phyloP scores from a whole-genome alignment of 2,888 invertebrate genomes.

The Amphipyra tragopoginis region DNA sequence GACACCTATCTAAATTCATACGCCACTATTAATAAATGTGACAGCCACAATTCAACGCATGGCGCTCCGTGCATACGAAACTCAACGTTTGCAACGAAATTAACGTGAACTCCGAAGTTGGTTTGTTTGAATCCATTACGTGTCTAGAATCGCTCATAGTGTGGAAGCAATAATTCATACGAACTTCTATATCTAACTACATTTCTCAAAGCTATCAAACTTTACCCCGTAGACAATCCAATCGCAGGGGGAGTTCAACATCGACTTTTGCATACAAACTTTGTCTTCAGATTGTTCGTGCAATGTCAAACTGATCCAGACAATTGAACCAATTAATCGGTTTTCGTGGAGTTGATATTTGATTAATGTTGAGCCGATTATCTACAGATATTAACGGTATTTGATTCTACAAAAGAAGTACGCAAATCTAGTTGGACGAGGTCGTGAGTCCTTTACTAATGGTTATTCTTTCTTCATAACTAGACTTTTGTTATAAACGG shows the following conservation, averaged over 20 bases:
- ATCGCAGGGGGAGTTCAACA: conserved; percentile 77
- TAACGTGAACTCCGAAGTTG: conserved; percentile 49
- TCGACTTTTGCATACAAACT: conserved; percentile 86
- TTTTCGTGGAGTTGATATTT: conserved; percentile 70
- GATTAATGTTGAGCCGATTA: conserved; percentile 66
- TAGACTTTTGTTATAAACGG: conserved; percentile 12
- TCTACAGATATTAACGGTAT: conserved; percentile 39
- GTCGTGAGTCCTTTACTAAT: conserved; percentile 30
- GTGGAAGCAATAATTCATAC: conserved; percentile 75
- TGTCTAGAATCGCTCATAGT: conserved; percentile 69
- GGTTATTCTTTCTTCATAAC: conserved; percentile 19
- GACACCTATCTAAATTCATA: conserved; percentile 45
- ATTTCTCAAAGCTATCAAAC: conserved; percentile 84
- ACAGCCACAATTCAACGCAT: conserved; percentile 36
- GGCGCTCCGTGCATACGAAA: conserved; percentile 25
- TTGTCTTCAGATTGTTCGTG: conserved; percentile 81
- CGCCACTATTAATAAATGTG: conserved; percentile 45
- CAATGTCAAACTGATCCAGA: conserved; percentile 82
- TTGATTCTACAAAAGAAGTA: conserved; percentile 38
- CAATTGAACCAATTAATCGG: conserved; percentile 86
- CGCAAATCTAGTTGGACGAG: conserved; percentile 7
- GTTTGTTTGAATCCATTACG: conserved; percentile 74
- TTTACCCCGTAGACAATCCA: conserved; percentile 81
- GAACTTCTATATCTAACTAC: conserved; percentile 79
- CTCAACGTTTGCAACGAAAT: conserved; percentile 49